Conservation (phyloP, 1,140 invertebrate species). For the Melanaphis sacchari region DNA sequence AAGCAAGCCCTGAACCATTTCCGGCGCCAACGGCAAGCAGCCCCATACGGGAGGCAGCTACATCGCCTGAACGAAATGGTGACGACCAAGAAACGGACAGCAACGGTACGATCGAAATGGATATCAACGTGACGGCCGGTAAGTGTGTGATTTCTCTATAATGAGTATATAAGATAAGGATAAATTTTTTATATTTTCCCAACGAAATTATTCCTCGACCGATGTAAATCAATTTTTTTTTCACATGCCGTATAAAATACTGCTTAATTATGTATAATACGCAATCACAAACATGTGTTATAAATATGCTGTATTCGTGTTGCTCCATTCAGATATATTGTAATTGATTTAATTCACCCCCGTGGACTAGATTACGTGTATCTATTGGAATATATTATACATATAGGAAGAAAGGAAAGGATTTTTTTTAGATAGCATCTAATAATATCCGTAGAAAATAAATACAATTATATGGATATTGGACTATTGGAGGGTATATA, state of each 20-base stretch:
- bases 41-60: background rate
- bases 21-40: background rate
- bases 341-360: no score
- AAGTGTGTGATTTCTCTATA: background rate
- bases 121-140: conserved; percentile 32
- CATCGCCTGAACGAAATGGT: background rate
- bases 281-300: no score
- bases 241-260: no score
- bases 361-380: no score
- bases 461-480: background rate
- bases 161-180: background rate
- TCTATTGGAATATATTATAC: no score
- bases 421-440: no score
- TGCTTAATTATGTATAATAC: no score
- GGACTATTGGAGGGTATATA: no score
- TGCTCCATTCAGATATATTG: background rate
- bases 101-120: conserved; percentile 26
- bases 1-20: background rate
- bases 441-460: no score
- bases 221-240: no score
- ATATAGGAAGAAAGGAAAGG: background rate
- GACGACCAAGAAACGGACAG: background rate
- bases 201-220: background rate
- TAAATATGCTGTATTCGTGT: background rate
- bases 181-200: background rate